Conservation (phyloP, 2,797 vertebrate species). For the Lacerta bilineata region DNA sequence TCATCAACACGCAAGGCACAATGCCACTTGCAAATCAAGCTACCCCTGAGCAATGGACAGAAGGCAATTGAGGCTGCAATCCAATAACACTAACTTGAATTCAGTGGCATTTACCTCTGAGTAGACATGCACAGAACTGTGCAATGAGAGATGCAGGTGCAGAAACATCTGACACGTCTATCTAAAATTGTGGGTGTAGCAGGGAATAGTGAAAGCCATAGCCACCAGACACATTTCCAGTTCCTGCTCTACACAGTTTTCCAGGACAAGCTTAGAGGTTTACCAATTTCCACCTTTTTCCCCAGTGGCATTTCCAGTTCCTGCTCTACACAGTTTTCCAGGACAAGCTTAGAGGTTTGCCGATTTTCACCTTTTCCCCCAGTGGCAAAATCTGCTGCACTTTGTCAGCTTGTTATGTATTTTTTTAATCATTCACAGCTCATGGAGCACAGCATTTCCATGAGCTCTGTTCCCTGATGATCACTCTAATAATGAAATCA, state of each 20-base stretch:
- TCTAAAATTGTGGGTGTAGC: background rate
- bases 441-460: background rate
- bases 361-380: background rate
- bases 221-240: background rate
- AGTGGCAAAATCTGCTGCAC: background rate
- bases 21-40: background rate
- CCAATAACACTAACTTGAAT: background rate
- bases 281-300: background rate
- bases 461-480: background rate
- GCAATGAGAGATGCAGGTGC: background rate
- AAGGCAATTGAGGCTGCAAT: background rate
- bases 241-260: background rate
- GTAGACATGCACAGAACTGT: background rate
- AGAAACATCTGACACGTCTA: background rate
- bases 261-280: background rate
- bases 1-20: background rate
- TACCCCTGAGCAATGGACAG: background rate
- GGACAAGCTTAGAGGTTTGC: background rate
- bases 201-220: background rate
- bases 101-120: background rate
- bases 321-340: background rate
- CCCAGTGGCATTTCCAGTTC: too few relatives aligned
- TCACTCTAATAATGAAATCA: constrained; percentile 3
- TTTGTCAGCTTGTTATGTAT: background rate
- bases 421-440: background rate